Conservation (phyloP, 2,113 vertebrate genomes). For the Megaceryle torquata region DNA sequence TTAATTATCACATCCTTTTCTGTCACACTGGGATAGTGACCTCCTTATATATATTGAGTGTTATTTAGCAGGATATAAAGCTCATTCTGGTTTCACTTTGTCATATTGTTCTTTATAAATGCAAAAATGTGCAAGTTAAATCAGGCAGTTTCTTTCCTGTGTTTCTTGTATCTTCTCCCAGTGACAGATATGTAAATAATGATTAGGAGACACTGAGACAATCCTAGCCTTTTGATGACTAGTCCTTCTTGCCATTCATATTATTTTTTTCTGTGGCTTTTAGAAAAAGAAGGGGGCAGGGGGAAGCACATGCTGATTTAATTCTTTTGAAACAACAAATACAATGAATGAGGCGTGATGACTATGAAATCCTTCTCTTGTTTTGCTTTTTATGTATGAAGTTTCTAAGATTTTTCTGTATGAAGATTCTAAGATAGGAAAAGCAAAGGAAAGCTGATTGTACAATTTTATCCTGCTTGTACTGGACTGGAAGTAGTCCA, state of each 20-base stretch:
- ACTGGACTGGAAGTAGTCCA: background rate
- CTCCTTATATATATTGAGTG: background rate
- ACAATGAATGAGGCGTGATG: background rate
- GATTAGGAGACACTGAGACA: background rate
- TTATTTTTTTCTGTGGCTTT: background rate
- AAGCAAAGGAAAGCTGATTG: background rate
- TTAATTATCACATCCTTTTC: background rate
- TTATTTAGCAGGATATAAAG: background rate
- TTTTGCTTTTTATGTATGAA: background rate
- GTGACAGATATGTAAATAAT: background rate
- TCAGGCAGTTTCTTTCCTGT: background rate
- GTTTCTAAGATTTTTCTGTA: background rate
- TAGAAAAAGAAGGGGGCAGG: background rate
- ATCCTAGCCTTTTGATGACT: background rate
- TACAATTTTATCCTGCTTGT: background rate
- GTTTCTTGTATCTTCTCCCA: background rate
- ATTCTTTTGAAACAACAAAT: background rate
- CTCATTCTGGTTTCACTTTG: background rate
- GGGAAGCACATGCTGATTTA: background rate
- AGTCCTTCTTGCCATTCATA: background rate
- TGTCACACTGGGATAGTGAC: rapidly evolving
- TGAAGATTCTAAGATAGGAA: background rate
- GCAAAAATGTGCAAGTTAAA: background rate
- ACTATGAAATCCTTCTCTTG: background rate
- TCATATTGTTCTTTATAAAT: background rate